phyloP scores from a whole-genome alignment of 2,888 invertebrate species.

The Calephelis perditalis region DNA sequence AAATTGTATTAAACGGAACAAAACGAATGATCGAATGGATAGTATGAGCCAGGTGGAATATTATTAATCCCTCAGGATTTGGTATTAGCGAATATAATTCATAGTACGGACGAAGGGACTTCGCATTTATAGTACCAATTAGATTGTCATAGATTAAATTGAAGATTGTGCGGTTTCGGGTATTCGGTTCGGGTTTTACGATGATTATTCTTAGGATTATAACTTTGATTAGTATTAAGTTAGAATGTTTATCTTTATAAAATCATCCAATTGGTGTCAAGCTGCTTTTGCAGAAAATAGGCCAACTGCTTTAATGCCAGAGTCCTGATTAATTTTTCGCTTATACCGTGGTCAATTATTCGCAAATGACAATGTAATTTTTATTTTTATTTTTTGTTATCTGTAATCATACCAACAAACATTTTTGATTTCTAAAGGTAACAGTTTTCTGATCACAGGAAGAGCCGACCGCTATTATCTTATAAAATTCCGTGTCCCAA shows the following conservation, averaged over 20 bases:
- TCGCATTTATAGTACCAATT: conserved; percentile 13
- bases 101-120: conserved; percentile 13
- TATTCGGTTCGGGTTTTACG: conserved; percentile 5
- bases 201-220: conserved; percentile 14
- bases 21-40: conserved; percentile 28
- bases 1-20: conserved; percentile 26
- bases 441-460: too few species aligned
- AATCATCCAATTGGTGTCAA: too few species aligned
- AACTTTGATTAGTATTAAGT: conserved; percentile 1
- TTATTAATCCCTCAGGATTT: conserved; percentile 36
- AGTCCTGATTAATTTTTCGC: too few species aligned
- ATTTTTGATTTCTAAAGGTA: too few species aligned
- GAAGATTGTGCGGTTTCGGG: conserved; percentile 6
- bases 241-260: neutral
- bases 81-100: conserved; percentile 25
- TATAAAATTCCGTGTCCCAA: too few species aligned
- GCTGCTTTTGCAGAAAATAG: too few species aligned
- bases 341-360: too few species aligned
- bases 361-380: too few species aligned
- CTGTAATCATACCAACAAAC: too few species aligned
- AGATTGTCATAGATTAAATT: conserved; percentile 13
- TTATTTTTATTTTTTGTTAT: too few species aligned
- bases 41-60: conserved; percentile 28
- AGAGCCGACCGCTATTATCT: too few species aligned
- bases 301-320: too few species aligned